A percentile compares a stretch with the other conserved stretches of the same genome.
Conservation (phyloP, 92 coral and sea anemone genomes). For the Palythoa heliodiscus region DNA sequence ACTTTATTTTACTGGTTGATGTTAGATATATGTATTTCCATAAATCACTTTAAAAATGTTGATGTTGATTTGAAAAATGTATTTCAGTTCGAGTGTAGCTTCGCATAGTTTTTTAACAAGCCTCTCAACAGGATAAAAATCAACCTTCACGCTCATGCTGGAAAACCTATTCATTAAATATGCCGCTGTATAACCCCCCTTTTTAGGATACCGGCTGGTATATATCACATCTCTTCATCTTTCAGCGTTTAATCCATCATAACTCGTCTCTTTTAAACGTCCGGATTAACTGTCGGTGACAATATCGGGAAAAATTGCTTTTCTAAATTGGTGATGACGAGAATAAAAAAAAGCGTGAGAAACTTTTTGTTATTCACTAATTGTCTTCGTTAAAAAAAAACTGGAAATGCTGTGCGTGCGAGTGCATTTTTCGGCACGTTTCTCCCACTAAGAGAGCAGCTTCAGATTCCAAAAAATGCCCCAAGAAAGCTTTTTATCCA, state of each 20-base stretch:
- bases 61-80: background rate
- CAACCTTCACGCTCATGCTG: slow-evolving; percentile 14
- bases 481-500: background rate
- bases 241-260: slow-evolving; percentile 18
- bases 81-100: background rate
- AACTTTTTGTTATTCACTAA: background rate
- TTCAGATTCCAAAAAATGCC: background rate
- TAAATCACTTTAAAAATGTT: background rate
- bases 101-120: background rate
- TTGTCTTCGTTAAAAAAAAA: background rate
- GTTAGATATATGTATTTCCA: background rate
- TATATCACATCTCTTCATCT: background rate
- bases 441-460: background rate
- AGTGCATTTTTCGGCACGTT: slow-evolving; percentile 4
- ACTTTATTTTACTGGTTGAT: background rate
- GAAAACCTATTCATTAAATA: background rate
- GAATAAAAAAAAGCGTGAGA: slow-evolving; percentile 20
- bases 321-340: slow-evolving; percentile 6
- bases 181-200: background rate
- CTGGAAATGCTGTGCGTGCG: background rate
- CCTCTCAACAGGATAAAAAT: slow-evolving; percentile 2
- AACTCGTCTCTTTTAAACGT: slow-evolving; percentile 21
- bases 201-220: background rate
- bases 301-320: background rate
- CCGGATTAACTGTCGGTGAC: slow-evolving; percentile 25